A percentile compares a stretch with the other conserved stretches of the same genome.
Evolutionary conservation across 2,797 vertebrate genomes (phyloP).

Genomic region (Acrocephalus scirpaceus): DNA sequence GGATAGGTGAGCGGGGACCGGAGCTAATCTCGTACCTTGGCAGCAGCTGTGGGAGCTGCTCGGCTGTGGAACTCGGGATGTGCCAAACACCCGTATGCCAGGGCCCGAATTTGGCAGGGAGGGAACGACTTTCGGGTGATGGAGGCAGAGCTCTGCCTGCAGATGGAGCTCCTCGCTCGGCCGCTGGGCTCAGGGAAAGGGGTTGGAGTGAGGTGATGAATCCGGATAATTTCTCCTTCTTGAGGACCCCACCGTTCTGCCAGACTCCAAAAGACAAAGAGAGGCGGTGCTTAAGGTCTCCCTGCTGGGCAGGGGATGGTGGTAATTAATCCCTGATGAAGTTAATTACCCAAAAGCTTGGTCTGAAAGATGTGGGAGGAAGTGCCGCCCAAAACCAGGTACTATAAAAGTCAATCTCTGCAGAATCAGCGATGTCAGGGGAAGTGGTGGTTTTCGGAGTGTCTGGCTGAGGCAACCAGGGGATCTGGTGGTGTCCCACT

Average conservation of each 20-base stretch:
- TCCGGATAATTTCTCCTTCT: not conserved
- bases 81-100: not conserved
- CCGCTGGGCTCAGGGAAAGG: not conserved
- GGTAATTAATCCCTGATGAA: not conserved
- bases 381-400: not conserved
- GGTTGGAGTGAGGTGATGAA: not conserved
- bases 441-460: fast-evolving
- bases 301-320: not conserved
- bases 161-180: constrained; percentile 1
- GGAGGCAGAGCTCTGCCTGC: not conserved
- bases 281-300: fast-evolving
- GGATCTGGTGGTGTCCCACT: not conserved
- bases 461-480: fast-evolving
- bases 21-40: fast-evolving
- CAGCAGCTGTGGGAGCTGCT: not conserved
- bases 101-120: not conserved
- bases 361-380: not conserved
- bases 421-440: fast-evolving
- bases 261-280: not conserved
- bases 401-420: not conserved
- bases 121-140: not conserved
- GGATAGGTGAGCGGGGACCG: not conserved
- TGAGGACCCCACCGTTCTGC: not conserved
- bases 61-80: fast-evolving
- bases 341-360: not conserved